These are phyloP conservation scores for Porites lutea DNA, from an alignment of 64 coral and sea anemone species.

Conservation along the genomic window DNA sequence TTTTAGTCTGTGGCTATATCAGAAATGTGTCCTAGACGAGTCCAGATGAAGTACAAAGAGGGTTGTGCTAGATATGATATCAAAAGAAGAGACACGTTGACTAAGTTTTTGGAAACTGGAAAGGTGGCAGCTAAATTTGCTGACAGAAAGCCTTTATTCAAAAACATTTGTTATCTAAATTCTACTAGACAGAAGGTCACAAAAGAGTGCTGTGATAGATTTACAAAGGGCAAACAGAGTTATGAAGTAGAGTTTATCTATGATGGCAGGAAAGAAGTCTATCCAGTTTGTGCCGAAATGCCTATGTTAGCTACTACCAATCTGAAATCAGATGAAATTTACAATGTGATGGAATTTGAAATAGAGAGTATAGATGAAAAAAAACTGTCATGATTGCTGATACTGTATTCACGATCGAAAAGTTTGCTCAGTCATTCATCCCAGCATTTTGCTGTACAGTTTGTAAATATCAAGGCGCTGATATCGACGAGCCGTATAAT, in stretches of 20 bases:
- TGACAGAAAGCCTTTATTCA: neutral
- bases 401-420: neutral
- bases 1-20: neutral
- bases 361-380: neutral
- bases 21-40: neutral
- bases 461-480: too few relatives aligned
- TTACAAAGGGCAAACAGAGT: neutral
- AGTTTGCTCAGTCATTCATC: slow-evolving; percentile 16
- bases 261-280: neutral
- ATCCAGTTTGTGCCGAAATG: neutral
- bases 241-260: neutral
- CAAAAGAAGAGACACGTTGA: neutral
- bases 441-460: slow-evolving; percentile 23
- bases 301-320: slow-evolving; percentile 3
- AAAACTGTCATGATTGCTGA: neutral
- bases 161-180: slow-evolving; percentile 44
- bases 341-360: slow-evolving; percentile 26
- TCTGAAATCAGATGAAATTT: slow-evolving; percentile 29
- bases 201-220: neutral
- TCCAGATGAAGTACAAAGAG: neutral
- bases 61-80: too few relatives aligned
- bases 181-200: slow-evolving; percentile 1
- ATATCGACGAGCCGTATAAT: too few relatives aligned
- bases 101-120: slow-evolving; percentile 7
- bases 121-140: slow-evolving; percentile 2